A percentile compares a stretch with the other conserved stretches of the same genome.
phyloP scores from a whole-genome alignment of 2,113 vertebrate genomes.

The Indicator indicator region DNA sequence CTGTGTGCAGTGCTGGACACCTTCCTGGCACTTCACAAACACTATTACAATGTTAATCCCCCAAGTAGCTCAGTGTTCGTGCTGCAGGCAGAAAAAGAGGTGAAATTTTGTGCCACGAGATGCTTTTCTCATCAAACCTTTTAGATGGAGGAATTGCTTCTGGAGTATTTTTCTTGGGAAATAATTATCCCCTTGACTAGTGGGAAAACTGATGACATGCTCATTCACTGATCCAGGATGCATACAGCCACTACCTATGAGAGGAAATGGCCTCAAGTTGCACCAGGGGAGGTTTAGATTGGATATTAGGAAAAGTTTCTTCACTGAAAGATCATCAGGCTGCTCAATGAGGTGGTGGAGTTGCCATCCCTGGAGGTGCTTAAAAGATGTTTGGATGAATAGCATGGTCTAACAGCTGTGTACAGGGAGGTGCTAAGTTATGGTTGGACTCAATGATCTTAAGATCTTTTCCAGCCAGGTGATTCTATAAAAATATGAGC shows the following conservation, averaged over 20 bases:
- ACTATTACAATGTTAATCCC: neutral
- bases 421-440: too few species aligned
- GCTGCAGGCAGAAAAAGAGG: neutral
- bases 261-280: too few species aligned
- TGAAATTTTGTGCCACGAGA: neutral
- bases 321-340: too few species aligned
- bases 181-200: neutral
- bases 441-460: too few species aligned
- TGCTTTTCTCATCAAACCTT: neutral
- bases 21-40: constrained; percentile 10
- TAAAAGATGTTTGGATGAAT: too few species aligned
- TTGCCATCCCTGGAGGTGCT: too few species aligned
- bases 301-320: too few species aligned
- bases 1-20: neutral
- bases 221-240: neutral
- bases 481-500: neutral
- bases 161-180: neutral
- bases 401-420: too few species aligned
- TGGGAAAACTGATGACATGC: neutral
- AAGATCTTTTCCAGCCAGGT: too few species aligned
- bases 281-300: too few species aligned
- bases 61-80: neutral
- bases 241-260: neutral
- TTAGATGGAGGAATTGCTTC: neutral
- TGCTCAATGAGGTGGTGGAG: too few species aligned